Base-by-base conservation (phyloP, 1,140 invertebrate genomes). In the Chionoecetes opilio region DNA sequence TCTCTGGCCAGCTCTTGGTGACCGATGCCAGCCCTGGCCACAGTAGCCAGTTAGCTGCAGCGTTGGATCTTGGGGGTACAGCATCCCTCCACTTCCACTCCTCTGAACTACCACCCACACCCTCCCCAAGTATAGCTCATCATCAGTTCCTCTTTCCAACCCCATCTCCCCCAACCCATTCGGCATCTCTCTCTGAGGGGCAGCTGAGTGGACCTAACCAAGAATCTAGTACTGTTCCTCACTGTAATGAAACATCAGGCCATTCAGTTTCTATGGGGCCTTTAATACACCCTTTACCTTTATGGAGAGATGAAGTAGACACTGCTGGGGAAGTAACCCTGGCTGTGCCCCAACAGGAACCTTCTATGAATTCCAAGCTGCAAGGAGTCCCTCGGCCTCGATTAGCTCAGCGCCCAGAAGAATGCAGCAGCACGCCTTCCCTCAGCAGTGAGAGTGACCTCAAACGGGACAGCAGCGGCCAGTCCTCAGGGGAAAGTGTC, bases 151-250 rank as follows among this genome's bases (percentile, higher is more conserved):
- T 86, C 46, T 95, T 95, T 88, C 95, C 93, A 46, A 86, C 89
- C n/a, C 92, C 92, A 37, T 75, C 92, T 29, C 89, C 91, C 82
- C 94, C 96, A 97, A 3, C 97, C 97, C 92, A 96, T 96, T 96
- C 96, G 97, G 63, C 97, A 97, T 94, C 96, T 96, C 97, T 31
- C 96, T 96, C 26, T 95, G 95, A 92, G 93, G 96, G 91, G 96
- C 97, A 37, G 96, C 96, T 37, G 91, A 96, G 82, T 96, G 92
- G 92, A 87, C 91, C 97, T 95, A 97, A 97, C 91, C 96, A 97
- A 29, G 98, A 98, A 82, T 89, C 94, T 93, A 89, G 92, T 90
- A 93, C 97, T 97, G 90, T 97, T 97, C 14, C 97, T 97, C 93
- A 95, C 34, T 92, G 90, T 53, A 82, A 91, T 85, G 94, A 95